These are phyloP conservation scores for Falcunculus frontatus DNA, from an alignment of 2,113 vertebrate genomes.

Conservation along the genomic window DNA sequence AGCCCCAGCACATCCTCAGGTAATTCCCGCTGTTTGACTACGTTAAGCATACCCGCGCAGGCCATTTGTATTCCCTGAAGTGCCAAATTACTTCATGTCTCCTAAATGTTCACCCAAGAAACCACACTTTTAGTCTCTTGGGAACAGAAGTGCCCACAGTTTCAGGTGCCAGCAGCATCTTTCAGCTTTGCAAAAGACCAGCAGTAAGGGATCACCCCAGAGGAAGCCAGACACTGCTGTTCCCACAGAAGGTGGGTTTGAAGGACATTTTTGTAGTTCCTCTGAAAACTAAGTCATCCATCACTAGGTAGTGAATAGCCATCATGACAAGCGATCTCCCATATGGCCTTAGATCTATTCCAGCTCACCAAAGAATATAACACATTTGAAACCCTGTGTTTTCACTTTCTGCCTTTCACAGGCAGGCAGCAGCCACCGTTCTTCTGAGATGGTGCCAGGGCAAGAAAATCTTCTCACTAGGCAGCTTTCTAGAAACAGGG, in stretches of 20 bases:
- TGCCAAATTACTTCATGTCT: background rate
- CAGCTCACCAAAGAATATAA: background rate
- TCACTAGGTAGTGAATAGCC: background rate
- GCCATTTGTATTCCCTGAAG: background rate
- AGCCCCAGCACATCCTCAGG: background rate
- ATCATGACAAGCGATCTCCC: background rate
- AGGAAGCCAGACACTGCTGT: background rate
- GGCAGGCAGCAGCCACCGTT: background rate
- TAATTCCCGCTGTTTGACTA: background rate
- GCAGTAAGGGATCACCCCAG: background rate
- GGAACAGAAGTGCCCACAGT: background rate
- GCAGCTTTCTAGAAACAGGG: background rate
- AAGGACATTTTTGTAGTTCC: background rate
- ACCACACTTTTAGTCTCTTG: background rate
- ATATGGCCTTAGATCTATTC: background rate
- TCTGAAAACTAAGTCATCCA: background rate
- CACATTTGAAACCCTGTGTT: background rate
- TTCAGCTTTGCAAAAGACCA: background rate
- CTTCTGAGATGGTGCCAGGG: background rate
- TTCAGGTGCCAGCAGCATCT: background rate
- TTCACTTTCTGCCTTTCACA: background rate
- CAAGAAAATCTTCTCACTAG: background rate
- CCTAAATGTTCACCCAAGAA: background rate
- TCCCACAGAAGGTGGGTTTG: background rate
- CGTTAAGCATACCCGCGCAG: background rate